Base-by-base conservation (phyloP, 1,140 invertebrate species). In the Drosophila micromelanica region DNA sequence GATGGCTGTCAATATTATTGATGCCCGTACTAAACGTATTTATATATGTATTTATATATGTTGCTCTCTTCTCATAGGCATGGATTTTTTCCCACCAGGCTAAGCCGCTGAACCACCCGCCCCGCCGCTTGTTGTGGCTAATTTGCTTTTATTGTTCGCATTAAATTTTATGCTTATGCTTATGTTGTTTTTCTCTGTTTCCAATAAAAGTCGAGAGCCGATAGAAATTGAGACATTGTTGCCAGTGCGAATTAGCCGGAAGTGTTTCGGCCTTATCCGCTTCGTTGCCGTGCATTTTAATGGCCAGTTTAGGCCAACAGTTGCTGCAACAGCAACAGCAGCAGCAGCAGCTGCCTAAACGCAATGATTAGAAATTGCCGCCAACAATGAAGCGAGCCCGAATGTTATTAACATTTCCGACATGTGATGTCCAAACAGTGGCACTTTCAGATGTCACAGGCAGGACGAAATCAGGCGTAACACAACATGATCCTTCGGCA, bases 161-260 rank as follows among this genome's bases (percentile, higher is more conserved):
- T 87, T 87, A 84, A 87, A 87, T 84, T 89, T 87, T 17, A 86
- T 87, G 78, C 78, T 78, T 71, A 82, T 80, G 82, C 73, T 87
- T 78, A 81, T 86, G 75, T 59, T 13, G n/a, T 23, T 37, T 11
- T 30, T 42, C 13, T 17, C n/a, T 80, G n/a, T n/a, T 72, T 81
- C 82, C 63, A 81, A 87, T 76, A 81, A 87, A 86, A 87, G 30
- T 51, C 64, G 63, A 62, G 48, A 65, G 45, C 70, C 78, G 63
- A 65, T 56, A 49, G 61, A 82, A 87, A 87, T 87, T 87, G 82
- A 82, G 84, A 89, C 84, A 73, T 82, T 82, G 75, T 71, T 67
- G 67, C 9, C 49, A 65, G 71, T 67, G 84, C 78, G 84, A 87
- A 87, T 87, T 82, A 82, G 62, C 78, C 71, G 48, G 54, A 86